Evolutionary conservation across 2,113 vertebrate genomes (phyloP), one percentile per base, ranked within the genome.

Genomic region (Lichenostomus cassidix): DNA sequence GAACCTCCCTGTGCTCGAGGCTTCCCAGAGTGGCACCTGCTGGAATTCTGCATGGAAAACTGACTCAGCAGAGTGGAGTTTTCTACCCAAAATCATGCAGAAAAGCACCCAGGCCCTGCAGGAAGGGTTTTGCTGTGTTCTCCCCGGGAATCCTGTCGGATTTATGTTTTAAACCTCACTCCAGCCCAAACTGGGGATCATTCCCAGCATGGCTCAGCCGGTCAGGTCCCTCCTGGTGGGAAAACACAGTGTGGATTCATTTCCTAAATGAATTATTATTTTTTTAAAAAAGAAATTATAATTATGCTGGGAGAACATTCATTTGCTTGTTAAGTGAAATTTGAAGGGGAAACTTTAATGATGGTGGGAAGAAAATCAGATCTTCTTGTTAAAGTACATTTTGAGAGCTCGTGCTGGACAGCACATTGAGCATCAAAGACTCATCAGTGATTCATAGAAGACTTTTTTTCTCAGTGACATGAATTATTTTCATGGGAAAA

Each of bases 271-370:
- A 37, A 37, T 37, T 37, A 55, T 44, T 55, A 41, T 19, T 11
- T n/a, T 58, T 39, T 39, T 53, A 21, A 21, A 20, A 20, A 90
- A 63, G 44, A 60, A 89, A 81, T 90, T 44, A 46, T 95, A 94
- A 96, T 97, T 91, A 95, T 12, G 31, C 69, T 25, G 49, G 77
- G 77, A 96, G 95, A 95, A 89, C 92, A 89, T 84, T 94, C 89
- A 95, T 95, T 96, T 94, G 89, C 95, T 95, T 60, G 95, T 97
- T 95, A 95, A 94, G 92, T 81, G 89, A 96, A 95, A 95, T 96
- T 78, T 96, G 93, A 96, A 96, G 94, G 90, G 82, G 93, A 92
- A 96, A 92, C 85, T 88, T 83, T 91, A 97, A 95, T 89, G 93
- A 96, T 60, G 90, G 59, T 63, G 59, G 88, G 93, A 78, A 86